phyloP scores from a whole-genome alignment of 37 sponge, comb jelly and placozoan species.

The Cladorhizidae sp. region DNA sequence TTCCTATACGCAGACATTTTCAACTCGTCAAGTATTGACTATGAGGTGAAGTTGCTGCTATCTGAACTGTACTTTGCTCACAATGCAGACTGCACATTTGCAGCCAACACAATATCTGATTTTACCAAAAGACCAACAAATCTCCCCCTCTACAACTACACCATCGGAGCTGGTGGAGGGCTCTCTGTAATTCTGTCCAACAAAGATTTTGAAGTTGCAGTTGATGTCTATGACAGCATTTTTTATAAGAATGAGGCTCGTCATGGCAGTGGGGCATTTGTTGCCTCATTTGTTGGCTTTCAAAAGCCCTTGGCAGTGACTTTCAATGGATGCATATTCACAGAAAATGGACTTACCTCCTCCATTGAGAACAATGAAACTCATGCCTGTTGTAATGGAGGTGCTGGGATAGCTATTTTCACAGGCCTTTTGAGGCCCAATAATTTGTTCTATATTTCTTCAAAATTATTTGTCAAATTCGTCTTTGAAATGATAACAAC shows the following conservation, averaged over 20 bases:
- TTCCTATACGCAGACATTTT: slow-evolving; percentile 36
- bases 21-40: neutral
- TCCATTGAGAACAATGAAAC: neutral
- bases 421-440: slow-evolving; percentile 2
- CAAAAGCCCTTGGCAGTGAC: neutral
- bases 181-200: slow-evolving; percentile 43
- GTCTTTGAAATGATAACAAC: neutral
- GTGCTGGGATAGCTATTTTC: slow-evolving; percentile 19
- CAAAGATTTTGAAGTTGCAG: slow-evolving; percentile 8
- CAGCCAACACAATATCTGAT: neutral
- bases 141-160: neutral
- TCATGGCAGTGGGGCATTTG: slow-evolving; percentile 11
- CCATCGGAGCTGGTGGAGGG: slow-evolving; percentile 45
- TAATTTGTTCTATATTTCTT: neutral
- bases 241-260: slow-evolving; percentile 16
- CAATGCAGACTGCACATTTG: slow-evolving; percentile 13
- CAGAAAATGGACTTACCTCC: neutral
- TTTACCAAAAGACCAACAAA: neutral
- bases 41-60: neutral
- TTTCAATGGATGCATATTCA: neutral
- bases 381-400: neutral
- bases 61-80: neutral
- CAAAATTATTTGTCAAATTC: neutral
- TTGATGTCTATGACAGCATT: neutral
- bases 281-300: neutral